A percentile compares a stretch with the other conserved stretches of the same genome.
Evolutionary conservation across 2,113 vertebrate genomes (phyloP).

Genomic region (Natator depressus): DNA sequence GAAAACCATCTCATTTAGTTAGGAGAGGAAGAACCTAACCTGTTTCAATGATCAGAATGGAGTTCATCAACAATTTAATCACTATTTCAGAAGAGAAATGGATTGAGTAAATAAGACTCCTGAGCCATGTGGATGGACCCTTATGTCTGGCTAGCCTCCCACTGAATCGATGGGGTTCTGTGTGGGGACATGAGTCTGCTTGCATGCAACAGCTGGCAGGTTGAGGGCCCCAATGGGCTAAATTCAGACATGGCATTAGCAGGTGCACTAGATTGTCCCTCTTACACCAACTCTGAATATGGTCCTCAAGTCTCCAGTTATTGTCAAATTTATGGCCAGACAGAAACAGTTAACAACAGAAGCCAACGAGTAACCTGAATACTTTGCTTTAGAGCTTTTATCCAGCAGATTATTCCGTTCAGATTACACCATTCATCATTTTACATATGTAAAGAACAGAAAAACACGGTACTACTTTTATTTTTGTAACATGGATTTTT

Average conservation of each 20-base stretch:
- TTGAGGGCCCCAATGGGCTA: neutral
- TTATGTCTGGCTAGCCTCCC: neutral
- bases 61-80: neutral
- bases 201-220: neutral
- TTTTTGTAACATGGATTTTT: neutral
- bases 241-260: neutral
- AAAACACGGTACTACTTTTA: neutral
- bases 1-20: neutral
- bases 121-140: rapidly evolving
- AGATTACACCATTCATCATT: neutral
- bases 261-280: neutral
- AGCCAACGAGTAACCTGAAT: neutral
- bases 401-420: neutral
- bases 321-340: conserved; percentile 21
- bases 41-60: neutral
- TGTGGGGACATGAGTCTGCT: neutral
- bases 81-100: conserved; percentile 26
- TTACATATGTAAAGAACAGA: neutral
- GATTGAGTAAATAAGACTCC: neutral
- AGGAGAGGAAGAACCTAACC: neutral
- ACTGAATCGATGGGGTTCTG: neutral
- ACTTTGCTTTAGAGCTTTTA: neutral
- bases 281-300: neutral
- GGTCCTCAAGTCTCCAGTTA: conserved; percentile 55
- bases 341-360: neutral